These are phyloP conservation scores for Drosophila colorata DNA, from an alignment of 2,888 invertebrate species.

Conservation along the genomic window DNA sequence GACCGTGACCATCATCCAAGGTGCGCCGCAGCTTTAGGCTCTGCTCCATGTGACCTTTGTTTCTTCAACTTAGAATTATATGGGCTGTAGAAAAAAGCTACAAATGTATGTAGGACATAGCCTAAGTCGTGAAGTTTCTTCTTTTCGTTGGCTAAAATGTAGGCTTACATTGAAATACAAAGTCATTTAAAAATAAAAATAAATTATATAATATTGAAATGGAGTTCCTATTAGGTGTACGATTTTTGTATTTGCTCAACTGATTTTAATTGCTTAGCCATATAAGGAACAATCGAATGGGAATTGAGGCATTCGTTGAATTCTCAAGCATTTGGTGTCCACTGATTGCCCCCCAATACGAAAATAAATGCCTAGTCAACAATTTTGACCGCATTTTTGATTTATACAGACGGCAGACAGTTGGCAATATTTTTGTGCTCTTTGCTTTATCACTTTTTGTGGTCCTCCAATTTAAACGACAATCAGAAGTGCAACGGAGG, in stretches of 20 bases:
- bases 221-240: neutral
- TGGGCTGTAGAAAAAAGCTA: conserved; percentile 25
- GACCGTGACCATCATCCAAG: conserved; percentile 57
- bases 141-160: conserved; percentile 4
- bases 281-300: conserved; percentile 5
- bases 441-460: conserved; percentile 35
- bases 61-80: conserved; percentile 45
- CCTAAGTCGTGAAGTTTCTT: conserved; percentile 22
- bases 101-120: neutral
- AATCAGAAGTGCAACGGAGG: conserved; percentile 73
- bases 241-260: neutral
- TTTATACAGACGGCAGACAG: conserved; percentile 29
- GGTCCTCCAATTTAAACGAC: conserved; percentile 67
- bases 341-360: conserved; percentile 35
- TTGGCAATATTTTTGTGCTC: conserved; percentile 30
- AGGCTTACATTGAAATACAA: neutral
- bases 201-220: neutral
- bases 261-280: conserved; percentile 5
- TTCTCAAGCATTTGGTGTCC: conserved; percentile 4
- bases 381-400: conserved; percentile 46
- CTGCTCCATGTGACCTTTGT: conserved; percentile 54
- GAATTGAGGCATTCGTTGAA: conserved; percentile 14
- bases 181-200: neutral
- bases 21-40: conserved; percentile 7
- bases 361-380: conserved; percentile 46